Evolutionary conservation across 2,113 vertebrate species (phyloP).

Genomic region (Aegotheles bennettii): DNA sequence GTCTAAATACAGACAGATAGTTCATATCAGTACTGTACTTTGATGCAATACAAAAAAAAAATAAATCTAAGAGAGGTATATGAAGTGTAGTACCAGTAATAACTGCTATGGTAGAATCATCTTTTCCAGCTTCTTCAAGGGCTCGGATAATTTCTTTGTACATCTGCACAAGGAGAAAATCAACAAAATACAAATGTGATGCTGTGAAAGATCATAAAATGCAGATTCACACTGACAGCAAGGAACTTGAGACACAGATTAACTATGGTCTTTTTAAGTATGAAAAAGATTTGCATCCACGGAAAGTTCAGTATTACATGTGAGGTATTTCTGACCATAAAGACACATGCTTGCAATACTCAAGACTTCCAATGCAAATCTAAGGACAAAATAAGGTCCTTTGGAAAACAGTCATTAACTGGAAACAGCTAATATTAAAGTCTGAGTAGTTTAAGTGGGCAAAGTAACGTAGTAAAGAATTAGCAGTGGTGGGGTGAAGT

Average conservation of each 20-base stretch:
- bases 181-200: background rate
- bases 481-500: background rate
- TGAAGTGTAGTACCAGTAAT: slow-evolving; percentile 79
- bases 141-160: slow-evolving; percentile 86
- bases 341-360: background rate
- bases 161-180: slow-evolving; percentile 77
- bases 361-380: background rate
- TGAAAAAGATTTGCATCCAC: background rate
- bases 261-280: background rate
- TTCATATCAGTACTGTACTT: background rate
- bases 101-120: slow-evolving; percentile 83
- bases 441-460: background rate
- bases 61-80: background rate
- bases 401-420: background rate
- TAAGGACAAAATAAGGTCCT: background rate
- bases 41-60: background rate
- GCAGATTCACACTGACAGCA: background rate
- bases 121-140: slow-evolving; percentile 82
- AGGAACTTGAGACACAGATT: background rate
- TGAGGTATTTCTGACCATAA: background rate
- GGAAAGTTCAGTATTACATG: background rate
- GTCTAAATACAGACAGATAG: background rate
- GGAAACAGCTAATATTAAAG: background rate
- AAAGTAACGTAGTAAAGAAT: background rate
- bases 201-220: background rate